Evolutionary conservation across 2,113 vertebrate genomes (phyloP).

Genomic region (Dipodomys ordii): DNA sequence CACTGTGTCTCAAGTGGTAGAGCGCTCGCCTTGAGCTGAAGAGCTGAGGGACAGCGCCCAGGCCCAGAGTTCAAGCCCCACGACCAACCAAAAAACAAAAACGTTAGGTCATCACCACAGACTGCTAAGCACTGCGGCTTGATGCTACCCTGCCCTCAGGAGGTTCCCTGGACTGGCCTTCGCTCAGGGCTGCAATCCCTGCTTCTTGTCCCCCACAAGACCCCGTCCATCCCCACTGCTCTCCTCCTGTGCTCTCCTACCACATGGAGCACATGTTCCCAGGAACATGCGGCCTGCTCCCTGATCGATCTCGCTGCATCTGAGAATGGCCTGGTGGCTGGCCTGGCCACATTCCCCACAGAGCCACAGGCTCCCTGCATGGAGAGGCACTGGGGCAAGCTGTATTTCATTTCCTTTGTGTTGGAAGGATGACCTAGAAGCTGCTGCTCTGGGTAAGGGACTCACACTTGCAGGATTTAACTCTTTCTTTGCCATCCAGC

Average conservation of each 20-base stretch:
- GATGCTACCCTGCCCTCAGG: not conserved
- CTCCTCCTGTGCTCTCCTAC: not conserved
- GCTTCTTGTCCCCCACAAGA: not conserved
- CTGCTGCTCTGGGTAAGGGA: not conserved
- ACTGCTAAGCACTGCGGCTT: not conserved
- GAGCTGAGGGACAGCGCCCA: no score
- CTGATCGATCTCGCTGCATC: slow-evolving; percentile 50
- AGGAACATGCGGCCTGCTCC: not conserved
- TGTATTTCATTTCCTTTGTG: slow-evolving; percentile 52
- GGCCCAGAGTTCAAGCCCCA: no score
- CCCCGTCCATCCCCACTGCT: not conserved
- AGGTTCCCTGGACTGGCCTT: not conserved
- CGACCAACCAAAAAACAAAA: no score
- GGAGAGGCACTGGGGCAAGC: not conserved
- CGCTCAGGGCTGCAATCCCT: not conserved
- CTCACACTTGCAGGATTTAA: slow-evolving; percentile 8
- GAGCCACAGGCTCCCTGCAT: not conserved
- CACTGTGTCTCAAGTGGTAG: no score
- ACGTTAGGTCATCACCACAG: no score
- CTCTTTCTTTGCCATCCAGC: not conserved
- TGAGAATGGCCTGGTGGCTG: not conserved
- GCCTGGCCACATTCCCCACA: slow-evolving; percentile 1
- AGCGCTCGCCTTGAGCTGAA: no score
- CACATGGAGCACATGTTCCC: rapidly evolving
- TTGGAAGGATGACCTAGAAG: slow-evolving; percentile 53